phyloP scores from a whole-genome alignment of 2,797 vertebrate genomes.

The Trachops cirrhosus region DNA sequence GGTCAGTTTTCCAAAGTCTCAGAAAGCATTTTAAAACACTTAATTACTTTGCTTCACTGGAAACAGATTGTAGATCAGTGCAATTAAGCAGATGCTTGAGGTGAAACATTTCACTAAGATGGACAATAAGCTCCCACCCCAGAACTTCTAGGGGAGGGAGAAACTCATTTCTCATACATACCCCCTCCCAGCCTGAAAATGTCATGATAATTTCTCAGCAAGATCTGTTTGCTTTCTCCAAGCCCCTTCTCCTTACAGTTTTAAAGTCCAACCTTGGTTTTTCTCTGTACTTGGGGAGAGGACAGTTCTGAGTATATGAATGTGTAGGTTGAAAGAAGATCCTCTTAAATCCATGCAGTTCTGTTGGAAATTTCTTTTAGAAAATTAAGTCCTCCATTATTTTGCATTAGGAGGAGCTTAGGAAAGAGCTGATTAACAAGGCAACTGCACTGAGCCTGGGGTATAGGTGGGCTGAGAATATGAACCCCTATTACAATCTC shows the following conservation, averaged over 20 bases:
- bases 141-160: neutral
- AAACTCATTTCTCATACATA: neutral
- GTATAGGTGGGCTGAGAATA: neutral
- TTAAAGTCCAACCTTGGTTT: neutral
- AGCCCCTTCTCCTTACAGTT: neutral
- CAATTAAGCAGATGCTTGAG: constrained; percentile 69
- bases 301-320: neutral
- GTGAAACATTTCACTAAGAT: neutral
- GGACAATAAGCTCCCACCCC: neutral
- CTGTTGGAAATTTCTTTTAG: neutral
- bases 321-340: neutral
- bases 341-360: neutral
- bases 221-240: neutral
- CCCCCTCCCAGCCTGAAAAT: neutral
- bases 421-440: neutral
- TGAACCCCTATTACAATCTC: neutral
- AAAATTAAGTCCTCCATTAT: neutral
- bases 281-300: neutral
- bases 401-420: neutral
- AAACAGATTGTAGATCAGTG: constrained; percentile 64
- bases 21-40: constrained; percentile 79
- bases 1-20: constrained; percentile 77
- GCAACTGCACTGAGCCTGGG: neutral
- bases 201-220: neutral
- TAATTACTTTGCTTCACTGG: constrained; percentile 73